These are phyloP conservation scores for Epizoanthus ramosus DNA, from an alignment of 92 coral and sea anemone genomes.

Conservation along the genomic window DNA sequence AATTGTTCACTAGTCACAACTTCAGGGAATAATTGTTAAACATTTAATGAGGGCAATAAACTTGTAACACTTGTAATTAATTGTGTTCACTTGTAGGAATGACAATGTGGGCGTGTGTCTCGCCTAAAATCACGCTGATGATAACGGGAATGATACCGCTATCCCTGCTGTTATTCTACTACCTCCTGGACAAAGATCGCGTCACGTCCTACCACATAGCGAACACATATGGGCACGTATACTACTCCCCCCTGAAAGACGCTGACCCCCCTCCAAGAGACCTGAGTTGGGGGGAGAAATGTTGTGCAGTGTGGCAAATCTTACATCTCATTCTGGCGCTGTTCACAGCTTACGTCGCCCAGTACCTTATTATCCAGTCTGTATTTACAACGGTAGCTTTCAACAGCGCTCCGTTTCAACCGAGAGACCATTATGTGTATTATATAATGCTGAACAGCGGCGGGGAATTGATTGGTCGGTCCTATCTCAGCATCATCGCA, in stretches of 20 bases:
- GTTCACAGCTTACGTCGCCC: slow-evolving; percentile 61
- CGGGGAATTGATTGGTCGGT: slow-evolving; percentile 70
- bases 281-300: slow-evolving; percentile 71
- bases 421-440: slow-evolving; percentile 78
- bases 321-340: slow-evolving; percentile 67
- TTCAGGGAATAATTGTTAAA: no score
- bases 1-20: no score
- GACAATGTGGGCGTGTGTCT: slow-evolving; percentile 77
- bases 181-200: slow-evolving; percentile 80
- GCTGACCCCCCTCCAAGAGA: slow-evolving; percentile 28
- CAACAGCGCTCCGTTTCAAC: slow-evolving; percentile 61
- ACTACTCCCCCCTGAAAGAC: slow-evolving; percentile 45
- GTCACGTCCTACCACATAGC: slow-evolving; percentile 78
- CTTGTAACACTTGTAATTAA: no score
- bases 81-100: slow-evolving; percentile 48
- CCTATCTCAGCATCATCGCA: slow-evolving; percentile 67
- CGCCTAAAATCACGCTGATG: slow-evolving; percentile 77
- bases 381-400: slow-evolving; percentile 81
- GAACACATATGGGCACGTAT: slow-evolving; percentile 52
- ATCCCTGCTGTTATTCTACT: slow-evolving; percentile 68
- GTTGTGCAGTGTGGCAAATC: slow-evolving; percentile 59
- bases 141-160: slow-evolving; percentile 59
- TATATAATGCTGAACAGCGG: slow-evolving; percentile 66
- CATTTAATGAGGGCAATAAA: no score
- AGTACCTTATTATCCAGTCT: slow-evolving; percentile 74